phyloP scores from a whole-genome alignment of 1,140 invertebrate genomes.

The Heliothis subflexa region DNA sequence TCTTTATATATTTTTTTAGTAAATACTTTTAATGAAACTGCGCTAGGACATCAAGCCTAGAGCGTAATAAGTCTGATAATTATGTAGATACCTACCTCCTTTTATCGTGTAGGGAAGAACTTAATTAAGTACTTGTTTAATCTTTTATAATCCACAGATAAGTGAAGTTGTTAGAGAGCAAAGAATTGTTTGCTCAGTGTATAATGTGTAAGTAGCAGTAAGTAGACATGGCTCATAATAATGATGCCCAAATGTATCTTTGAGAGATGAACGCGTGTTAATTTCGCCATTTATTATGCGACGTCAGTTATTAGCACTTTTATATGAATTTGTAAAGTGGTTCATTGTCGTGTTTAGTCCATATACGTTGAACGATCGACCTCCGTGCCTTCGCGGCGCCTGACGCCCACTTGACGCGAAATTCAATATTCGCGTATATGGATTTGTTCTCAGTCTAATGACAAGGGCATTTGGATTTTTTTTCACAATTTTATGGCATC shows the following conservation, averaged over 20 bases:
- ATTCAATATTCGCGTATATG: constrained; percentile 20
- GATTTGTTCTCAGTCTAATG: constrained; percentile 20
- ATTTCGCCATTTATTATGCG: neutral
- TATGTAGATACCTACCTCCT: no score
- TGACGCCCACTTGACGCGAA: constrained; percentile 32
- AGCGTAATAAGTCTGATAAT: no score
- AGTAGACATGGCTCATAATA: no score
- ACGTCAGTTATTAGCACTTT: constrained; percentile 14
- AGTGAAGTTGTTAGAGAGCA: neutral
- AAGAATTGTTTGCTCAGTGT: no score
- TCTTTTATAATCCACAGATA: constrained; percentile 10
- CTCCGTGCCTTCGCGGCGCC: neutral
- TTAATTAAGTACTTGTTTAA: neutral
- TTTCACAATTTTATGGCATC: no score
- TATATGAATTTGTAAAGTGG: constrained; percentile 27
- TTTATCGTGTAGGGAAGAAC: neutral
- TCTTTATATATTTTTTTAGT: no score
- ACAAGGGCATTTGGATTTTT: constrained; percentile 6
- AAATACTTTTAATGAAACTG: no score
- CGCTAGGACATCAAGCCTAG: no score
- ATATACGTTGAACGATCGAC: constrained; percentile 23
- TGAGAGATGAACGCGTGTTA: neutral
- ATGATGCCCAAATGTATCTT: no score
- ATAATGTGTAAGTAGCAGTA: no score
- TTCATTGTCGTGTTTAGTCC: constrained; percentile 33